A percentile compares a stretch with the other conserved stretches of the same genome.
These are phyloP conservation scores for Keiferia lycopersicella DNA, from an alignment of 2,888 invertebrate genomes.

Conservation along the genomic window DNA sequence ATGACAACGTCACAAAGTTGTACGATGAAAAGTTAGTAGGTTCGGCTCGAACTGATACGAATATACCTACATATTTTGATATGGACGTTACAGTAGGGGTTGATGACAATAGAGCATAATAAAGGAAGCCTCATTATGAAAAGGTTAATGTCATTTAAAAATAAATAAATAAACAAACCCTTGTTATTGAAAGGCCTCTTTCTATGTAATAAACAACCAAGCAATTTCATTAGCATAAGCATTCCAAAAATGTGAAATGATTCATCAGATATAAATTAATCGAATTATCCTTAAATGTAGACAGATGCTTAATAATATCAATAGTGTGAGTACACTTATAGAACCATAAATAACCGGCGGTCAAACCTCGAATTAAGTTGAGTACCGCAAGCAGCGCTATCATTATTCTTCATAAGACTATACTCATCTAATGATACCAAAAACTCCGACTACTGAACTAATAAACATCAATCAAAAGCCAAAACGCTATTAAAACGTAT, in stretches of 20 bases:
- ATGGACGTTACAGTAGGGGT: no score
- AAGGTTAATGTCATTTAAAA: no score
- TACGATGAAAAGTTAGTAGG: no score
- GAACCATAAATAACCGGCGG: constrained; percentile 68
- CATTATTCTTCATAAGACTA: constrained; percentile 78
- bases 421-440: constrained; percentile 75
- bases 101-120: no score
- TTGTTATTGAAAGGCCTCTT: neutral
- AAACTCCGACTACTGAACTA: constrained; percentile 80
- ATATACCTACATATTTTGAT: no score
- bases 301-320: constrained; percentile 50
- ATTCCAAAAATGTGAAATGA: constrained; percentile 27
- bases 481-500: constrained; percentile 75
- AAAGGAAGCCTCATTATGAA: no score
- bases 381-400: constrained; percentile 66
- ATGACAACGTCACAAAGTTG: no score
- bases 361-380: constrained; percentile 75
- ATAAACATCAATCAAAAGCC: constrained; percentile 79
- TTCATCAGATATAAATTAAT: constrained; percentile 45
- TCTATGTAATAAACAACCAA: neutral
- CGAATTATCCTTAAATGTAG: constrained; percentile 56
- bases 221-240: constrained; percentile 35
- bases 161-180: no score
- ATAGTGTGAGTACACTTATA: constrained; percentile 54
- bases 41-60: no score